Conservation (phyloP, 2,888 invertebrate species). For the Ichneumon xanthorius region DNA sequence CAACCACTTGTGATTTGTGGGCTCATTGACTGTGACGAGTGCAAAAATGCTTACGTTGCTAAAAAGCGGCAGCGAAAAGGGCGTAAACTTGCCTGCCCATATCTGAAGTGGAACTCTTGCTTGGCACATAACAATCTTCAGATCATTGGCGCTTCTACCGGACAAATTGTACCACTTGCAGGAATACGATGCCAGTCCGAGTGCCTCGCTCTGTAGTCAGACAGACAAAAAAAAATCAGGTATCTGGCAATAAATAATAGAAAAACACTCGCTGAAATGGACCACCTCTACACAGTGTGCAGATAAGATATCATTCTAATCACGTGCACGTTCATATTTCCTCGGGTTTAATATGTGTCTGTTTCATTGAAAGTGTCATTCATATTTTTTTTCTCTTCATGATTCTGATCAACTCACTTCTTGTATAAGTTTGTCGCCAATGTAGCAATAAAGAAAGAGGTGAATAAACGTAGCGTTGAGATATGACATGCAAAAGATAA, state of each 20-base stretch:
- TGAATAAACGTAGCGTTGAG: conserved; percentile 41
- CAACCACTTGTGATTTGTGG: not conserved
- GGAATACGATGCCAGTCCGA: conserved; percentile 52
- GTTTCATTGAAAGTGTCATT: too few relatives aligned
- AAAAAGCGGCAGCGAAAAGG: conserved; percentile 43
- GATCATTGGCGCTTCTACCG: conserved; percentile 26
- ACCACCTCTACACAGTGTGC: not conserved
- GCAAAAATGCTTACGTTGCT: not conserved
- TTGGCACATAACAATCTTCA: conserved; percentile 56
- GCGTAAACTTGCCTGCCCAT: conserved; percentile 64
- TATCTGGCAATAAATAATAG: not conserved
- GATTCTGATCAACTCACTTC: conserved; percentile 36
- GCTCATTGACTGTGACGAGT: not conserved
- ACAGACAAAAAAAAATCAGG: not conserved
- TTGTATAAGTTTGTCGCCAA: conserved; percentile 58
- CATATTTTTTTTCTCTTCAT: not conserved
- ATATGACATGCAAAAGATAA: not conserved
- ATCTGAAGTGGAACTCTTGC: conserved; percentile 23
- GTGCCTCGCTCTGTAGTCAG: conserved; percentile 44
- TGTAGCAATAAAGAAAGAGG: conserved; percentile 64
- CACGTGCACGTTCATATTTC: conserved; percentile 3
- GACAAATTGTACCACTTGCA: conserved; percentile 59
- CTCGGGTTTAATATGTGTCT: conserved; percentile 1
- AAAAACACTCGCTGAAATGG: not conserved
- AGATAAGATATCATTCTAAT: not conserved